phyloP scores from a whole-genome alignment of 2,888 invertebrate species.

The Shargacucullia verbasci region DNA sequence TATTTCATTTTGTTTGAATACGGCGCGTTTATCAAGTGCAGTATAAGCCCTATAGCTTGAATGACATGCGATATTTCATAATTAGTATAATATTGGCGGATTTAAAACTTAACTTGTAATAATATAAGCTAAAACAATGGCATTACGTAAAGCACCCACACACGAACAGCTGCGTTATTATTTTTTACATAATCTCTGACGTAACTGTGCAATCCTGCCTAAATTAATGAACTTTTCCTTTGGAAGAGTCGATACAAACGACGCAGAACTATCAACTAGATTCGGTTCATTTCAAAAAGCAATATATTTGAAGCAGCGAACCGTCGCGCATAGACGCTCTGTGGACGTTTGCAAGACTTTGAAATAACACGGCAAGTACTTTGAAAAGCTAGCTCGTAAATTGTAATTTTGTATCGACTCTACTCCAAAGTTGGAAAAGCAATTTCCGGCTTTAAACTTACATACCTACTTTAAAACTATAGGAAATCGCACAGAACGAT shows the following conservation, averaged over 20 bases:
- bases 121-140: conserved; percentile 66
- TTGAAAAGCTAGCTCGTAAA: conserved; percentile 37
- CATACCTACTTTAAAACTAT: conserved; percentile 58
- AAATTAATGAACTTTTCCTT: conserved; percentile 50
- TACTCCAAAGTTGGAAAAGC: conserved; percentile 41
- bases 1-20: conserved; percentile 10
- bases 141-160: conserved; percentile 68
- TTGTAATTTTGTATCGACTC: conserved; percentile 39
- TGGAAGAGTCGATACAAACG: conserved; percentile 31
- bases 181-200: conserved; percentile 59
- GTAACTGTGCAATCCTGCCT: conserved; percentile 58
- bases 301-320: conserved; percentile 4
- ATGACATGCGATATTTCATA: conserved; percentile 29
- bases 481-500: conserved; percentile 58
- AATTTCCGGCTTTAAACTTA: conserved; percentile 60
- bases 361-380: conserved; percentile 17
- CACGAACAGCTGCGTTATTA: conserved; percentile 61
- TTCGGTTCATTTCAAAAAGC: conserved; percentile 10
- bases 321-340: neutral
- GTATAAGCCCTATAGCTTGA: conserved; percentile 47
- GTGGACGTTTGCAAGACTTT: conserved; percentile 4
- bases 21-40: conserved; percentile 36
- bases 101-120: conserved; percentile 56
- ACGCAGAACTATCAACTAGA: conserved; percentile 3
- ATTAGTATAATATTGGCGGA: conserved; percentile 61